Conservation (phyloP, 2,113 vertebrate species). For the Rana temporaria region DNA sequence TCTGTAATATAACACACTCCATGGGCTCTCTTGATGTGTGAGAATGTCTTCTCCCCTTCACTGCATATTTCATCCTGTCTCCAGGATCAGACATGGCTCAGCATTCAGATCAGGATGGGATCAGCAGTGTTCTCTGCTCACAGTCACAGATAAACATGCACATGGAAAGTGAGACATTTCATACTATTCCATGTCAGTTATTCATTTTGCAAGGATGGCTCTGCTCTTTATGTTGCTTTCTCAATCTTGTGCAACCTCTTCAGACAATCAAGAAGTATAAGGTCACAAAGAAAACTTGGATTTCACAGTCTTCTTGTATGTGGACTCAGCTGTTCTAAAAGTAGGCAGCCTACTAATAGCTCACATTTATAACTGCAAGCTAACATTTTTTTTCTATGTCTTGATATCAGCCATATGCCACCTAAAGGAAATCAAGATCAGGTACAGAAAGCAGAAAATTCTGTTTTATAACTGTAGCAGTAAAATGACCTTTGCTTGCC, state of each 20-base stretch:
- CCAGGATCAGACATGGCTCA: background rate
- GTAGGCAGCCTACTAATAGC: too few species aligned
- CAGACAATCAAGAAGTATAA: conserved; percentile 1
- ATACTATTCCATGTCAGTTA: conserved; percentile 24
- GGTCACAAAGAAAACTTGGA: background rate
- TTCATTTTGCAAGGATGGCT: conserved; percentile 1
- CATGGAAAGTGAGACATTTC: background rate
- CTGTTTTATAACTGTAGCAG: too few species aligned
- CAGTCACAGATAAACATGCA: background rate
- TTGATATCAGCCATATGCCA: too few species aligned
- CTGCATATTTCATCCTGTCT: conserved; percentile 34
- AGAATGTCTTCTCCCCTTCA: conserved; percentile 47
- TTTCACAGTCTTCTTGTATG: too few species aligned
- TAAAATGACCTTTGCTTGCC: too few species aligned
- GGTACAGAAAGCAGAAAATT: too few species aligned
- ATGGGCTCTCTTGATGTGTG: conserved; percentile 42
- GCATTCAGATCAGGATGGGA: conserved; percentile 37
- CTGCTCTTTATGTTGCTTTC: conserved; percentile 1
- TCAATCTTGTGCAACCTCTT: background rate
- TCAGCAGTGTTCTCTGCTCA: background rate
- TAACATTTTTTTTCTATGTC: too few species aligned
- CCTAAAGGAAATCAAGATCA: too few species aligned
- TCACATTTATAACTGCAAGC: too few species aligned
- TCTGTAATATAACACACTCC: conserved; percentile 38
- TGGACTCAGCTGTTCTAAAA: too few species aligned